These are phyloP conservation scores for Gila robusta DNA, from an alignment of 2,797 vertebrate genomes.

Conservation along the genomic window DNA sequence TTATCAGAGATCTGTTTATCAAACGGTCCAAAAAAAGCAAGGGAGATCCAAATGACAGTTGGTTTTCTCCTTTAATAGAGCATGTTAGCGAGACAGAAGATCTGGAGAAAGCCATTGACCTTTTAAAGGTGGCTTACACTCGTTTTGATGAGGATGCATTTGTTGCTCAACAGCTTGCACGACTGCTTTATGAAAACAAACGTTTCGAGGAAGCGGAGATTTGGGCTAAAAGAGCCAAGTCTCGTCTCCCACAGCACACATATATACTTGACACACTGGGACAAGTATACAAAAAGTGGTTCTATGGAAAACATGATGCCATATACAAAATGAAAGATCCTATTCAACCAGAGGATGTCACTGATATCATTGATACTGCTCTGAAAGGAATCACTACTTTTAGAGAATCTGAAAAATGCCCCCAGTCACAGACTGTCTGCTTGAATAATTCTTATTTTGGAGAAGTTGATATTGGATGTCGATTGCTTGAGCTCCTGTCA, in stretches of 20 bases:
- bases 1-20: conserved; percentile 81
- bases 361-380: conserved; percentile 75
- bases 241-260: conserved; percentile 75
- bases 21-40: conserved; percentile 78
- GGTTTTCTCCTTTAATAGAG: conserved; percentile 85
- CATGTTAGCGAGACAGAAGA: conserved; percentile 72
- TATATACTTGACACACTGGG: conserved; percentile 86
- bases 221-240: conserved; percentile 81
- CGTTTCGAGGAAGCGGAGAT: conserved; percentile 78
- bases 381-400: conserved; percentile 83
- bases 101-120: conserved; percentile 74
- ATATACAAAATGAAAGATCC: conserved; percentile 64
- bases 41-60: conserved; percentile 79
- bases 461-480: conserved; percentile 83
- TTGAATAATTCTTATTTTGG: conserved; percentile 78
- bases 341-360: conserved; percentile 55
- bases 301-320: conserved; percentile 68
- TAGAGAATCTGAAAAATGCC: conserved; percentile 76
- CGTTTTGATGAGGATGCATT: conserved; percentile 78
- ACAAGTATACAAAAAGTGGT: conserved; percentile 85
- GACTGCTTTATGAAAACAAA: conserved; percentile 76
- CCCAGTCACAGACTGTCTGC: conserved; percentile 71
- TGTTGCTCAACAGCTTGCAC: conserved; percentile 87
- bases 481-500: conserved; percentile 80
- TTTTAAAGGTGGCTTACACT: conserved; percentile 77